Percentiles rank a stretch among this genome's conserved stretches.
phyloP scores from a whole-genome alignment of 2,888 invertebrate species.

The Andrena camellia region DNA sequence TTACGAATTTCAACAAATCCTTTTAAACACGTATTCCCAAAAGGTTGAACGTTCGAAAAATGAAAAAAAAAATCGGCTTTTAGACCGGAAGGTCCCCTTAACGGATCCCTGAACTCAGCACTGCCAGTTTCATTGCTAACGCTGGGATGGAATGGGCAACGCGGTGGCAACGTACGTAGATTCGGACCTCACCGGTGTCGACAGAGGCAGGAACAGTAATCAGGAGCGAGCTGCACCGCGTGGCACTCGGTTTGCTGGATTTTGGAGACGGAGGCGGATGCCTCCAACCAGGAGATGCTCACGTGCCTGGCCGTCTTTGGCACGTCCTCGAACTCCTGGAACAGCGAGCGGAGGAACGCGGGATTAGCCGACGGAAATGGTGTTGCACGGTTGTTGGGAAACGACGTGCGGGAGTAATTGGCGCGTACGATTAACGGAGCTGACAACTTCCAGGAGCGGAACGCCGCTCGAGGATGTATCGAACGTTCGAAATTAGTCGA shows the following conservation, averaged over 20 bases:
- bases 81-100: too few species aligned
- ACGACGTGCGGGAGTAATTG: constrained; percentile 29
- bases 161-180: too few species aligned
- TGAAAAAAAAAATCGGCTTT: too few species aligned
- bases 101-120: too few species aligned
- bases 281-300: constrained; percentile 78
- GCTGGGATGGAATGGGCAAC: too few species aligned
- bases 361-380: background rate
- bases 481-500: too few species aligned
- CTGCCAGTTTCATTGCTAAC: background rate
- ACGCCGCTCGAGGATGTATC: too few species aligned
- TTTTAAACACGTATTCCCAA: too few species aligned
- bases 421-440: constrained; percentile 55
- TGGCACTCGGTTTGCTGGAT: constrained; percentile 64
- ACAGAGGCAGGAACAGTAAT: constrained; percentile 79
- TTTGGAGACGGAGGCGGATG: constrained; percentile 58
- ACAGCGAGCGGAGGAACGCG: background rate
- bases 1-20: too few species aligned
- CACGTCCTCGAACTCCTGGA: constrained; percentile 70
- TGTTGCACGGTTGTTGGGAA: background rate
- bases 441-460: constrained; percentile 38
- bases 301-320: constrained; percentile 79
- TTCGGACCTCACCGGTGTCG: constrained; percentile 59
- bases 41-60: too few species aligned
- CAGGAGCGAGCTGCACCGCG: constrained; percentile 75